These are phyloP conservation scores for Buphagus erythrorhynchus DNA, from an alignment of 2,797 vertebrate genomes.

Conservation along the genomic window DNA sequence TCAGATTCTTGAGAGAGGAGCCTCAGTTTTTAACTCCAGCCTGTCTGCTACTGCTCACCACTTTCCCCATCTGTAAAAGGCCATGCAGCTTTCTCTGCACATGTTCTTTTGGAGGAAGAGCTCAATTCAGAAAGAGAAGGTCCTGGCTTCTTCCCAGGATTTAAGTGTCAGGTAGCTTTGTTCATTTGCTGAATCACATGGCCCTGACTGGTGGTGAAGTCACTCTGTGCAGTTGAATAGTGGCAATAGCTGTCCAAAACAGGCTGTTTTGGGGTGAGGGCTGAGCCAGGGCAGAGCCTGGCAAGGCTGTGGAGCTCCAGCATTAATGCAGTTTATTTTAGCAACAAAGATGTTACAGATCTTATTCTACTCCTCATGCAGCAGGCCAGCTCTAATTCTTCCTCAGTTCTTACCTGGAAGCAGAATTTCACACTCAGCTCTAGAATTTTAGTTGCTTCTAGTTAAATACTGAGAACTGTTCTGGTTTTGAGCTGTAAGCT, in stretches of 20 bases:
- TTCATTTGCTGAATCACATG: background rate
- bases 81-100: background rate
- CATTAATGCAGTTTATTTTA: background rate
- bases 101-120: background rate
- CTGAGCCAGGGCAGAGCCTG: background rate
- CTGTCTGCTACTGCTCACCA: background rate
- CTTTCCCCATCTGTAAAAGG: background rate
- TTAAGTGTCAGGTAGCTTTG: background rate
- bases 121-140: background rate
- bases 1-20: background rate
- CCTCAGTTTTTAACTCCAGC: background rate
- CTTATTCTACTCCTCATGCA: background rate
- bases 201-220: background rate
- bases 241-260: background rate
- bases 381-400: background rate
- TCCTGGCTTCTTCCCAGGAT: background rate
- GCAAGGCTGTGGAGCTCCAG: background rate
- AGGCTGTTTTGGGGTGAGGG: background rate
- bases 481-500: background rate
- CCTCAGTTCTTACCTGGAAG: background rate
- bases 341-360: background rate
- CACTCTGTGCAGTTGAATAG: fast-evolving
- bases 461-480: background rate
- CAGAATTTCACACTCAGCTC: background rate
- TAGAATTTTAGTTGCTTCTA: background rate